Evolutionary conservation across 1,140 invertebrate genomes (phyloP), one percentile per base, ranked within the genome.

Genomic region (Bombus pascuorum): DNA sequence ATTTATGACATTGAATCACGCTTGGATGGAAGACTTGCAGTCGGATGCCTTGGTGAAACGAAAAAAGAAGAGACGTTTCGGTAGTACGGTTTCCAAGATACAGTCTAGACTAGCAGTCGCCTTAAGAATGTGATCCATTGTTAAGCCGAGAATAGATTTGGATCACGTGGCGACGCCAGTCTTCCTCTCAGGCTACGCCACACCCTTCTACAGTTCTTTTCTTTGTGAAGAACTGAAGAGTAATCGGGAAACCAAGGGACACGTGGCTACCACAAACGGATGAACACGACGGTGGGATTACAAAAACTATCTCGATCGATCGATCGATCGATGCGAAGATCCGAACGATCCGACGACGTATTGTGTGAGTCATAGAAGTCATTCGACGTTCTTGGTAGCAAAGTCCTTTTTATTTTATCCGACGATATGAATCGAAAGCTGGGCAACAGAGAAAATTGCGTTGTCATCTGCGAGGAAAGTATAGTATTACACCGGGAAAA

Each of bases 101-200:
- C 65, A 15, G 73, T 83, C 65, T 34, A 47, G 86, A 79, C 62
- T 42, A 70, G 34, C 39, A 25, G 42, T 70, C 78, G 80, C 90
- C 88, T 91, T 92, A 89, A 93, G 93, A 94, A 91, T 91, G 93
- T 91, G 90, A 90, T 39, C 92, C 91, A 94, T 94, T 94, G 93
- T 94, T 93, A 86, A 91, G 90, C 91, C 87, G 75, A 87, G 89
- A 94, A 94, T 93, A 94, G 91, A 94, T 94, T 93, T 75, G 85
- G 86, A 92, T 93, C 90, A 92, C 89, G 84, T 78, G 66, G 42
- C 80, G 84, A 86, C 68, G 83, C 85, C 77, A 79, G 28, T 44
- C 68, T 44, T 34, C 44, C 57, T 65, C n/a, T 68, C 78, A 25
- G 8, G 66, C 65, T 83, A 79, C 79, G 72, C 18, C 42, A 13